phyloP scores from a whole-genome alignment of 2,113 vertebrate species.

The Carollia perspicillata region DNA sequence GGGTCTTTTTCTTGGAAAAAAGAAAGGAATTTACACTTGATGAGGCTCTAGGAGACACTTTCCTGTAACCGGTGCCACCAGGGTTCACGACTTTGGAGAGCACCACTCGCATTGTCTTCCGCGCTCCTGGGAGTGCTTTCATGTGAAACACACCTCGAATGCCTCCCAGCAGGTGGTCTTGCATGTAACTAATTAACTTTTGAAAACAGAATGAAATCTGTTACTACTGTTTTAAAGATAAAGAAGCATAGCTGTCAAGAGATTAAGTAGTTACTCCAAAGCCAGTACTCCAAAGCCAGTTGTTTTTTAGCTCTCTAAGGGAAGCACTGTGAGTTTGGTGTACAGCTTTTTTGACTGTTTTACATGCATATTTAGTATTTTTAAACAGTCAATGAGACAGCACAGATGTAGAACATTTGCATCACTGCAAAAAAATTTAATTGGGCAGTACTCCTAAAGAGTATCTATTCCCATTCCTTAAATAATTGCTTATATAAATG shows the following conservation, averaged over 20 bases:
- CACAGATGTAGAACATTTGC: neutral
- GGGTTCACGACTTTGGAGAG: neutral
- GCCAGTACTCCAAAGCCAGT: neutral
- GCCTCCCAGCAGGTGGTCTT: neutral
- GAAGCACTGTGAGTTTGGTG: neutral
- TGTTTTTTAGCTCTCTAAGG: neutral
- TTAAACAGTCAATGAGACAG: neutral
- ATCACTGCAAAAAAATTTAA: neutral
- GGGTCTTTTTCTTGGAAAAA: neutral
- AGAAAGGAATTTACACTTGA: neutral
- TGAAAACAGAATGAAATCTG: neutral
- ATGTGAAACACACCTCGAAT: neutral
- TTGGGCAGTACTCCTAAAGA: neutral
- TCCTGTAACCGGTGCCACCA: neutral
- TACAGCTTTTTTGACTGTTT: neutral
- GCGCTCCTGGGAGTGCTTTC: neutral
- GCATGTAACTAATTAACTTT: neutral
- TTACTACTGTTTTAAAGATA: slow-evolving; percentile 15
- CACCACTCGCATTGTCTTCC: neutral
- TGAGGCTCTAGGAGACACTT: neutral
- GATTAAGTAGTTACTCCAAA: neutral
- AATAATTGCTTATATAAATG: neutral
- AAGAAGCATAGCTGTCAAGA: neutral
- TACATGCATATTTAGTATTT: neutral
- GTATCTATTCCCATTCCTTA: neutral